Conservation (phyloP, 2,888 invertebrate genomes). For the Dicranocentrus wangi region DNA sequence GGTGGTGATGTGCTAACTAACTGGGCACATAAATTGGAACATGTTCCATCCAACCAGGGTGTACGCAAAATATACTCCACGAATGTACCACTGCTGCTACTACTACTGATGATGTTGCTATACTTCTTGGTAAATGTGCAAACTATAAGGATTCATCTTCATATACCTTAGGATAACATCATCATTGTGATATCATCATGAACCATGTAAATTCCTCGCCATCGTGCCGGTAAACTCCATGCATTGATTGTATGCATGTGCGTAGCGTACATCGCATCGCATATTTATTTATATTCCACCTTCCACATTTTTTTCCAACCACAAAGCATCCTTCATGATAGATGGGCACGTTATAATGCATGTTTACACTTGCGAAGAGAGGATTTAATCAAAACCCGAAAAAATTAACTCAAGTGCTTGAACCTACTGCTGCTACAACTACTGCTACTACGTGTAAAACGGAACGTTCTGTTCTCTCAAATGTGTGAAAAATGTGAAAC, state of each 20-base stretch:
- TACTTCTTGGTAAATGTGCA: too few relatives aligned
- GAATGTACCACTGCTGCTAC: too few relatives aligned
- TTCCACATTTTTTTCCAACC: constrained; percentile 1
- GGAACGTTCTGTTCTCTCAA: too few relatives aligned
- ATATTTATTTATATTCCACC: background rate
- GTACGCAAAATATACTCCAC: too few relatives aligned
- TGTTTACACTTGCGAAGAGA: constrained; percentile 2
- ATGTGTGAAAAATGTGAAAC: constrained; percentile 9
- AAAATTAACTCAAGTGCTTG: background rate
- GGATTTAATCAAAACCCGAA: background rate
- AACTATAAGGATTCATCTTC: too few relatives aligned
- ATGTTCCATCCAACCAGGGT: too few relatives aligned
- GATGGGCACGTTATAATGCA: background rate
- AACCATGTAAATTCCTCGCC: background rate
- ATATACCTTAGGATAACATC: background rate
- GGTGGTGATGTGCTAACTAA: too few relatives aligned
- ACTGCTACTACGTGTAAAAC: too few relatives aligned
- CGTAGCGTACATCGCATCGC: background rate
- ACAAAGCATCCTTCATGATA: constrained; percentile 1
- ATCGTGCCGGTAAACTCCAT: background rate
- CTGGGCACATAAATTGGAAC: too few relatives aligned
- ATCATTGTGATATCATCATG: background rate
- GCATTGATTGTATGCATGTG: background rate
- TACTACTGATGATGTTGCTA: too few relatives aligned
- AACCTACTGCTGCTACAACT: too few relatives aligned